Conservation (phyloP, 2,797 vertebrate genomes). For the Rhinophrynus dorsalis region DNA sequence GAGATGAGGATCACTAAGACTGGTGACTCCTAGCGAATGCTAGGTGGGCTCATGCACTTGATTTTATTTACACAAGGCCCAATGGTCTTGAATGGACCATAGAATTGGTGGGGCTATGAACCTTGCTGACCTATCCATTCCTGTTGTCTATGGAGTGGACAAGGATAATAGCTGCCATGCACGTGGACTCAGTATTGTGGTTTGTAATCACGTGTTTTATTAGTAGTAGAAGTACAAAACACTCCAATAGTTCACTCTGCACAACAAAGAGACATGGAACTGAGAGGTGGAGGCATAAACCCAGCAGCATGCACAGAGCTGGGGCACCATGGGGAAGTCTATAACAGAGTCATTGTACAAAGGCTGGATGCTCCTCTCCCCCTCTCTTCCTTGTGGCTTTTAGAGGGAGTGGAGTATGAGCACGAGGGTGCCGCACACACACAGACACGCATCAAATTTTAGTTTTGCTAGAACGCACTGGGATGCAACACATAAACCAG, state of each 20-base stretch:
- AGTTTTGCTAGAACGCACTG: not conserved
- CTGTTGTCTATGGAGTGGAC: too few species aligned
- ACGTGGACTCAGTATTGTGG: too few species aligned
- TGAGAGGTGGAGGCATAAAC: conserved; percentile 23
- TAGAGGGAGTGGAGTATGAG: not conserved
- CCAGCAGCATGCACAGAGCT: conserved; percentile 40
- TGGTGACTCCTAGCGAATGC: too few species aligned
- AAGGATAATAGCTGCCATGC: too few species aligned
- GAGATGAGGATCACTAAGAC: too few species aligned
- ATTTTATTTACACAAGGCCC: too few species aligned
- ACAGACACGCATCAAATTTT: not conserved
- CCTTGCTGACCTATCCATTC: too few species aligned
- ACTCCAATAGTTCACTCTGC: conserved; percentile 44
- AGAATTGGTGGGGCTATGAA: too few species aligned
- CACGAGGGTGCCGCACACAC: not conserved
- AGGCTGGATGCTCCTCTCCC: not conserved
- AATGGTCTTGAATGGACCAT: too few species aligned
- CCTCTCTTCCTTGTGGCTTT: not conserved
- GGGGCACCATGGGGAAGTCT: conserved; percentile 1
- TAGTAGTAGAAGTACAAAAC: conserved; percentile 42
- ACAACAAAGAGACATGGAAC: conserved; percentile 45
- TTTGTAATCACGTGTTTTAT: conserved; percentile 38
- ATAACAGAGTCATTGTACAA: not conserved
- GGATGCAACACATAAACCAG: not conserved
- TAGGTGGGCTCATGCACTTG: too few species aligned